phyloP scores from a whole-genome alignment of 2,888 invertebrate genomes.

The Chymomyza caudatula region DNA sequence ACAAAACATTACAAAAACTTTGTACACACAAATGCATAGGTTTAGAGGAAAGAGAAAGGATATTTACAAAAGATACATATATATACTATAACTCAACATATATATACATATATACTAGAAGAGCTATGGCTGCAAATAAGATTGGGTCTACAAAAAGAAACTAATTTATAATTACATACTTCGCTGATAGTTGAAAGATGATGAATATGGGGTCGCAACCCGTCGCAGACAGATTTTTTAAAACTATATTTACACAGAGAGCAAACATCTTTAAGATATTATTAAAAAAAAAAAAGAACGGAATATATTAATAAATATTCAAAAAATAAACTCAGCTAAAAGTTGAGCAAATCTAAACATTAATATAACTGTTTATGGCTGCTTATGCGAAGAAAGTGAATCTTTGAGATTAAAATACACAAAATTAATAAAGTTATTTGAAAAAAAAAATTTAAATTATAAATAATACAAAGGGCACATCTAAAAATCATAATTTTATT shows the following conservation, averaged over 20 bases:
- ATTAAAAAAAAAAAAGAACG: constrained; percentile 47
- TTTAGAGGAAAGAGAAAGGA: constrained; percentile 36
- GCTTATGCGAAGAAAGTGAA: constrained; percentile 36
- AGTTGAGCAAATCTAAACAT: constrained; percentile 39
- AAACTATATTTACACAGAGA: constrained; percentile 55
- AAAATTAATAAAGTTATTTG: constrained; percentile 36
- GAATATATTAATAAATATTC: constrained; percentile 31
- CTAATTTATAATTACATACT: constrained; percentile 38
- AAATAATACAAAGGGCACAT: constrained; percentile 49
- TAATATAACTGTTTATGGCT: constrained; percentile 13
- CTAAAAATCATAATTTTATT: constrained; percentile 41
- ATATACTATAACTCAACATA: constrained; percentile 16
- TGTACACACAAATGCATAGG: constrained; percentile 48
- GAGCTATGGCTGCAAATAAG: constrained; percentile 36
- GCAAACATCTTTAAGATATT: constrained; percentile 59
- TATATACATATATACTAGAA: constrained; percentile 39
- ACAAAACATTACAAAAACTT: constrained; percentile 51
- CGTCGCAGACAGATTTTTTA: constrained; percentile 56
- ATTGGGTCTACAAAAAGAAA: constrained; percentile 49
- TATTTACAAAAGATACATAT: constrained; percentile 56
- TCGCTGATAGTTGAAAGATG: constrained; percentile 29
- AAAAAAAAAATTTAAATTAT: constrained; percentile 17
- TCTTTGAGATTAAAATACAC: constrained; percentile 66
- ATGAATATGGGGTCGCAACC: constrained; percentile 22
- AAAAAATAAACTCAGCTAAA: constrained; percentile 45